phyloP scores from a whole-genome alignment of 2,113 vertebrate species.

The Dipodomys ordii region DNA sequence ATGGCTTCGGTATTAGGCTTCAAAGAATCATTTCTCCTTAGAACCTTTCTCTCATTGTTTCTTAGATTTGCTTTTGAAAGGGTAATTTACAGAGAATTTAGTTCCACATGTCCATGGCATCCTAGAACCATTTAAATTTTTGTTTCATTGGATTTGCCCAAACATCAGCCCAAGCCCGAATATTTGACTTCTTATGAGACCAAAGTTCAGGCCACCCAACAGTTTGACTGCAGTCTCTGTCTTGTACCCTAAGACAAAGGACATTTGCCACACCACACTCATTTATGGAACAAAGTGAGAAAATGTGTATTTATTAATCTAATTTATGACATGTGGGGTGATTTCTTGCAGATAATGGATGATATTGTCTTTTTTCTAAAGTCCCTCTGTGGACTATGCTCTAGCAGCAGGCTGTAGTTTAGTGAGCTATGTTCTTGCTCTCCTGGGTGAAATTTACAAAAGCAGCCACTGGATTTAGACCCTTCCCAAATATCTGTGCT shows the following conservation, averaged over 20 bases:
- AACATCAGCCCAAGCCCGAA: accelerated
- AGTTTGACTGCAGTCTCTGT: not conserved
- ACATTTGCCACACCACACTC: not conserved
- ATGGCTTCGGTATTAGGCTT: not conserved
- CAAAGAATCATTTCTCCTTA: not conserved
- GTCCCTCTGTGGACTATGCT: not conserved
- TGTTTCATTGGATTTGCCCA: not conserved
- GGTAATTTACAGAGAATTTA: not conserved
- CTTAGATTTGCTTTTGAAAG: not conserved
- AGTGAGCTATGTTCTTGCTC: accelerated
- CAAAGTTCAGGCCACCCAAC: not conserved
- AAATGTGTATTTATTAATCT: not conserved
- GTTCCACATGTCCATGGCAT: no score
- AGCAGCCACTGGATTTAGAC: not conserved
- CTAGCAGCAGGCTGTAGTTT: no score
- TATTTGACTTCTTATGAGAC: not conserved
- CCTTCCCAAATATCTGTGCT: not conserved
- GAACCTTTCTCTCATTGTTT: not conserved
- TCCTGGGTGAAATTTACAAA: not conserved
- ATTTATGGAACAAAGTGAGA: not conserved
- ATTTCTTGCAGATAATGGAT: not conserved
- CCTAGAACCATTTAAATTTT: not conserved
- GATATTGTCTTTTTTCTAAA: not conserved
- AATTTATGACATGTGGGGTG: not conserved
- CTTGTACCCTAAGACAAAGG: not conserved